A percentile compares a stretch with the other conserved stretches of the same genome.
Evolutionary conservation across 2,113 vertebrate genomes (phyloP).

Genomic region (Urocynchramus pylzowi): DNA sequence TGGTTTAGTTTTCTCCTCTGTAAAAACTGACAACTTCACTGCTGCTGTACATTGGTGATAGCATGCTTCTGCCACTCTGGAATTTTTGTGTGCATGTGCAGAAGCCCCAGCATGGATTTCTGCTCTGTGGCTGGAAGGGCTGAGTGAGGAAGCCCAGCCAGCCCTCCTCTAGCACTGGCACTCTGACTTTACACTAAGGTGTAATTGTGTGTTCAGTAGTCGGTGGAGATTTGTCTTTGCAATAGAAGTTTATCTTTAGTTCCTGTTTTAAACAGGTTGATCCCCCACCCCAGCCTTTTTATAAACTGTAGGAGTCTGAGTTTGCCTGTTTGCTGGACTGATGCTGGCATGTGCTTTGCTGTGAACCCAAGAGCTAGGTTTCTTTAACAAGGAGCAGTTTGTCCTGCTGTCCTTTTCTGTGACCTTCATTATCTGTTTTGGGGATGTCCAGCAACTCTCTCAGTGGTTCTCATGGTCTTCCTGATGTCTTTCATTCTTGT

Average conservation of each 20-base stretch:
- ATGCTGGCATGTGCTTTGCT: background rate
- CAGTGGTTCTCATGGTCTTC: background rate
- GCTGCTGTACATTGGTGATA: background rate
- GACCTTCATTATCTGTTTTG: background rate
- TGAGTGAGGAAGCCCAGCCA: rapidly evolving
- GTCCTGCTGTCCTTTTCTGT: background rate
- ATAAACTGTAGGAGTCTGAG: background rate
- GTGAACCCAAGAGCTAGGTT: background rate
- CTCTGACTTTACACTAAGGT: background rate
- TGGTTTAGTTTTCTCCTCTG: background rate
- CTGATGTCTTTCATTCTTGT: background rate
- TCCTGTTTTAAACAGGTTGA: background rate
- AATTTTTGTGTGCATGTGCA: background rate
- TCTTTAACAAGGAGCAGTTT: background rate
- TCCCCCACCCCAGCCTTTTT: rapidly evolving
- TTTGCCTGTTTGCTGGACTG: background rate
- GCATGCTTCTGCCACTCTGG: background rate
- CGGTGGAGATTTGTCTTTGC: background rate
- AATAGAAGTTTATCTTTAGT: background rate
- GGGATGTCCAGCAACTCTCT: background rate
- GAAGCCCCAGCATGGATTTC: background rate
- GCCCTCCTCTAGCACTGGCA: background rate
- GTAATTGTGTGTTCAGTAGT: background rate
- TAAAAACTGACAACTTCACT: background rate
- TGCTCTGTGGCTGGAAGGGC: background rate